phyloP scores from a whole-genome alignment of 2,888 invertebrate genomes.

The Mesorhabditis spiculigera region DNA sequence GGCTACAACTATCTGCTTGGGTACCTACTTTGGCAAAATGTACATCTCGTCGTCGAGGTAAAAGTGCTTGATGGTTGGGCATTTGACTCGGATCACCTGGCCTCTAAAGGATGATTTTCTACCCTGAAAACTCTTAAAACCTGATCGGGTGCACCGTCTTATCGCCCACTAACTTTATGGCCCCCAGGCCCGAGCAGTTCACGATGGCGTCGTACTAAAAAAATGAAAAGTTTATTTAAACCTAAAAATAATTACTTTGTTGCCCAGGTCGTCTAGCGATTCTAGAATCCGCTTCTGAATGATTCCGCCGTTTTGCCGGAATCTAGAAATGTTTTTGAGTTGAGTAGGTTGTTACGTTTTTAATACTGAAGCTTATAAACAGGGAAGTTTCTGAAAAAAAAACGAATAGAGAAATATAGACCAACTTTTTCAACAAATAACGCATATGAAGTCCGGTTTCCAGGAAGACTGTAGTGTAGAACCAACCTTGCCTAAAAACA shows the following conservation, averaged over 20 bases:
- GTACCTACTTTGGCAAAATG: conserved; percentile 74
- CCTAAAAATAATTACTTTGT: not conserved
- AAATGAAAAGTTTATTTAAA: no score
- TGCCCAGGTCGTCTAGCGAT: not conserved
- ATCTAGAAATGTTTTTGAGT: not conserved
- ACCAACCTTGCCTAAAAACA: conserved; percentile 25
- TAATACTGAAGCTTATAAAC: not conserved
- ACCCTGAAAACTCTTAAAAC: conserved; percentile 68
- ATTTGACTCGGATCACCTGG: conserved; percentile 28
- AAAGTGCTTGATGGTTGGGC: conserved; percentile 67
- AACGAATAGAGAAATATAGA: conserved; percentile 8
- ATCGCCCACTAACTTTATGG: conserved; percentile 70
- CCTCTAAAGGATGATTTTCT: conserved; percentile 56
- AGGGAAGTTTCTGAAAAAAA: not conserved
- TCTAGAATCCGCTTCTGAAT: not conserved
- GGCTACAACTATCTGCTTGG: not conserved
- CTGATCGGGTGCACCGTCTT: conserved; percentile 67
- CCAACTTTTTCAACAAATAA: conserved; percentile 19
- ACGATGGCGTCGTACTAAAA: conserved; percentile 67
- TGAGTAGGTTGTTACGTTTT: not conserved
- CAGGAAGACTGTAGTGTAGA: conserved; percentile 34
- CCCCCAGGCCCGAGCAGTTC: conserved; percentile 76
- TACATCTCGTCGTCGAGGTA: conserved; percentile 69
- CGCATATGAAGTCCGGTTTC: conserved; percentile 30
- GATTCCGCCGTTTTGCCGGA: not conserved